A percentile compares a stretch with the other conserved stretches of the same genome.
These are phyloP conservation scores for Arctia plantaginis DNA, from an alignment of 2,888 invertebrate genomes.

Conservation along the genomic window DNA sequence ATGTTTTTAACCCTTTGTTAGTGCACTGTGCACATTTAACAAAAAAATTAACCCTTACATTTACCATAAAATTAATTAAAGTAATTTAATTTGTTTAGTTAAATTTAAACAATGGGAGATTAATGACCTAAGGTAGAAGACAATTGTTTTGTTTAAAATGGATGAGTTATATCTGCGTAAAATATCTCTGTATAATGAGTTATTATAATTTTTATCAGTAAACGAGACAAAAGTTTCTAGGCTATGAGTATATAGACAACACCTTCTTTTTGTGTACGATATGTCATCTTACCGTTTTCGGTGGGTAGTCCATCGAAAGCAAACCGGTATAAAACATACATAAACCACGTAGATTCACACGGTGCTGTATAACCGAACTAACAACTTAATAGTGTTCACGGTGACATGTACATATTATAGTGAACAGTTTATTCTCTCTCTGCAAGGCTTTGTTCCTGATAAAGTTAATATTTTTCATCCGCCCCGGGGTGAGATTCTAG, in stretches of 20 bases:
- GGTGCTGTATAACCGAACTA: no score
- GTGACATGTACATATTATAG: no score
- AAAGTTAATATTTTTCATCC: background rate
- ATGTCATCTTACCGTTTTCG: background rate
- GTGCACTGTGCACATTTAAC: background rate
- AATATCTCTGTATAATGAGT: background rate
- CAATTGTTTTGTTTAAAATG: background rate
- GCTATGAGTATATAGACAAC: background rate
- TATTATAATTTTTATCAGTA: background rate
- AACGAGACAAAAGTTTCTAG: background rate
- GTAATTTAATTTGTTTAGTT: background rate
- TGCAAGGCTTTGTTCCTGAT: background rate
- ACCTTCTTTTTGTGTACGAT: background rate
- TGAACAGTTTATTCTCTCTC: no score
- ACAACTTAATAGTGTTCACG: no score
- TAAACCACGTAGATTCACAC: no score
- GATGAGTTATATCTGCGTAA: background rate
- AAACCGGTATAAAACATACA: background rate
- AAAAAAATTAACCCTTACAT: background rate
- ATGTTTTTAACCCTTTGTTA: background rate
- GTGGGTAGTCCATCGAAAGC: background rate
- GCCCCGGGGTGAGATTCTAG: background rate
- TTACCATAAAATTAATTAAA: background rate
- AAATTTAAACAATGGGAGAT: background rate
- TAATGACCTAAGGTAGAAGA: background rate